Conservation (phyloP, 1,140 invertebrate genomes). For the Chelonus insularis region DNA sequence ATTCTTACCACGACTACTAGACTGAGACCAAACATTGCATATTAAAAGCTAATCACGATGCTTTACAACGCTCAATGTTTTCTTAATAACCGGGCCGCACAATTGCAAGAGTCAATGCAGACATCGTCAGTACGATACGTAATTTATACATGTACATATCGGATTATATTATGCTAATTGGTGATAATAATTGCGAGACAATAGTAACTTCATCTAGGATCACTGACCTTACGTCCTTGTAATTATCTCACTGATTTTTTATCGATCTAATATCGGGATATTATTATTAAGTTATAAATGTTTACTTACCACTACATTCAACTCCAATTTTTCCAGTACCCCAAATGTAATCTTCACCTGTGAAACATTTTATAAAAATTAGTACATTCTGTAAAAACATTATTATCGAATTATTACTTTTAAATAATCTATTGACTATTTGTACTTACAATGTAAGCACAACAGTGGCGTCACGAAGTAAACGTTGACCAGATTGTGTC, state of each 20-base stretch:
- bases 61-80: neutral
- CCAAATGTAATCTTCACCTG: conserved; percentile 69
- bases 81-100: conserved; percentile 7
- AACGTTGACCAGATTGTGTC: conserved; percentile 51
- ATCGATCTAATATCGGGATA: neutral
- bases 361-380: conserved; percentile 24
- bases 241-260: conserved; percentile 14
- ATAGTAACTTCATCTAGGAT: conserved; percentile 8
- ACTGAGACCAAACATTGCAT: conserved; percentile 10
- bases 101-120: neutral
- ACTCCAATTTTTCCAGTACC: conserved; percentile 63
- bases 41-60: neutral
- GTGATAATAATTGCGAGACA: neutral
- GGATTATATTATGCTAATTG: conserved; percentile 17
- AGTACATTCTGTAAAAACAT: too few relatives aligned
- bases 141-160: neutral
- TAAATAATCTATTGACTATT: too few relatives aligned
- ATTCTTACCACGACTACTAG: neutral
- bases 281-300: neutral
- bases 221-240: conserved; percentile 25
- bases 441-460: conserved; percentile 62
- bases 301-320: conserved; percentile 59
- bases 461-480: conserved; percentile 61
- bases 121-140: neutral
- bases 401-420: too few relatives aligned